Conservation (phyloP, 1,140 invertebrate genomes). For the Drosophila busckii region DNA sequence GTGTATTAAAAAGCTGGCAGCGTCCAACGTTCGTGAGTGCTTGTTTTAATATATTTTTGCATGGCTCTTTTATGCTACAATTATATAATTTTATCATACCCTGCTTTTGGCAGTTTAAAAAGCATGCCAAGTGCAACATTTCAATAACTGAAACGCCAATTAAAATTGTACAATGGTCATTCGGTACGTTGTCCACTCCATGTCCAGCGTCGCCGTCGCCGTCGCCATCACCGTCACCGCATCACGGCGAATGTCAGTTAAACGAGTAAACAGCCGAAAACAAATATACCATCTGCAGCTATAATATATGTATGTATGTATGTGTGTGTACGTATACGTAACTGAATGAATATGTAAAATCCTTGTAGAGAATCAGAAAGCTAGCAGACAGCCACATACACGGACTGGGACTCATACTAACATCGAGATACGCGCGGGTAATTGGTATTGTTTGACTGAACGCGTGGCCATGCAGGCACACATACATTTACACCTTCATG, state of each 20-base stretch:
- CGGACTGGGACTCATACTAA: conserved; percentile 20
- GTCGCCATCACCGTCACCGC: conserved; percentile 44
- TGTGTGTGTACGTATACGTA: conserved; percentile 17
- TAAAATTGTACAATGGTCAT: conserved; percentile 65
- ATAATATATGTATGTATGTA: conserved; percentile 24
- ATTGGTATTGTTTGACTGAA: conserved; percentile 74
- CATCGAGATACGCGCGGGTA: conserved; percentile 55
- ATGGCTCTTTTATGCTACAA: no score
- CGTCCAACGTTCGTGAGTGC: no score
- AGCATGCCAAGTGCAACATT: conserved; percentile 57
- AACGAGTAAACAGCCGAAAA: conserved; percentile 68
- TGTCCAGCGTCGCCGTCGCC: no score
- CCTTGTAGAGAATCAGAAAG: conserved; percentile 31
- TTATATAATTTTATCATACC: not conserved
- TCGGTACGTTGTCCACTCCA: not conserved
- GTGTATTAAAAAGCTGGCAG: no score
- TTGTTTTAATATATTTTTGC: no score
- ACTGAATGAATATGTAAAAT: conserved; percentile 32
- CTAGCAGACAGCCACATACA: conserved; percentile 17
- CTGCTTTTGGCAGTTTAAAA: conserved; percentile 11
- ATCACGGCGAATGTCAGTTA: conserved; percentile 56
- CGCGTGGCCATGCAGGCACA: conserved; percentile 44
- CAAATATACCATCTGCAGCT: conserved; percentile 45
- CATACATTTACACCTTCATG: conserved; percentile 32
- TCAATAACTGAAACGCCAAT: conserved; percentile 74